Evolutionary conservation across 2,113 vertebrate species (phyloP).

Genomic region (Odontophorus gujanensis): DNA sequence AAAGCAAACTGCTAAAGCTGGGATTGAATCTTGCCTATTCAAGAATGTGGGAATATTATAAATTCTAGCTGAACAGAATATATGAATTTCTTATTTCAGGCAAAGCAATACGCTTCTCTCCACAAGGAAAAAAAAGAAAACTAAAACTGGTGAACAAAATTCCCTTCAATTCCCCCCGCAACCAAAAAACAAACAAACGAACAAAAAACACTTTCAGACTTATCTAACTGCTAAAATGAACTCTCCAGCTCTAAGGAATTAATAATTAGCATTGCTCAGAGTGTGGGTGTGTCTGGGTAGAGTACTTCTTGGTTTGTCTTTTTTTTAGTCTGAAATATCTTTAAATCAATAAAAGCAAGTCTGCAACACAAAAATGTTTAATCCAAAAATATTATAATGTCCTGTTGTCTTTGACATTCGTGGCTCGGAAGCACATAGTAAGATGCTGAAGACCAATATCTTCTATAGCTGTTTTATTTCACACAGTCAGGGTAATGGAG

Average conservation of each 20-base stretch:
- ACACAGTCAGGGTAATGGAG: neutral
- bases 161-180: rapidly evolving
- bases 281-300: neutral
- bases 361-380: neutral
- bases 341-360: neutral
- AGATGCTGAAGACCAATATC: neutral
- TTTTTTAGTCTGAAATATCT: neutral
- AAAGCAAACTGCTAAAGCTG: neutral
- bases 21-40: neutral
- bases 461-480: neutral
- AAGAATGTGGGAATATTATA: neutral
- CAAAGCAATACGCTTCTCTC: neutral
- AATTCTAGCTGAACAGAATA: neutral
- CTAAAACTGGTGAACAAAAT: neutral
- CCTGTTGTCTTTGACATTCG: neutral
- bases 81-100: neutral
- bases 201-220: neutral
- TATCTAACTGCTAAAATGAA: neutral
- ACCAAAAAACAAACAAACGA: neutral
- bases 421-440: neutral
- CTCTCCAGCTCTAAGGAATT: neutral
- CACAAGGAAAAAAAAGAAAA: neutral
- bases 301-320: neutral
- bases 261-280: neutral
- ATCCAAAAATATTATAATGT: neutral